phyloP scores from a whole-genome alignment of 2,888 invertebrate genomes.

The Orthonevra nobilis region DNA sequence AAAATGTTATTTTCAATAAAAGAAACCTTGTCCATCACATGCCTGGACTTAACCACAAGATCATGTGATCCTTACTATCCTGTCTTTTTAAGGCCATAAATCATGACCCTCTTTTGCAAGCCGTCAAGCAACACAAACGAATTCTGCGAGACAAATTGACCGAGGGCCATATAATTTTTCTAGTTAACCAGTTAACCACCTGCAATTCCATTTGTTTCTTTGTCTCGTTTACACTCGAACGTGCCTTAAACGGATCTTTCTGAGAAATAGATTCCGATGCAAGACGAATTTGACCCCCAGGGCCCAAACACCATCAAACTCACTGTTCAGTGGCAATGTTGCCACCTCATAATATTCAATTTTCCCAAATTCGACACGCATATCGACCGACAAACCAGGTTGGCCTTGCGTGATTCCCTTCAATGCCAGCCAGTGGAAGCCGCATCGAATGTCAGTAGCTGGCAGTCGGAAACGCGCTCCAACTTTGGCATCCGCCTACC shows the following conservation, averaged over 20 bases:
- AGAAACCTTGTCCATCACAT: too few species aligned
- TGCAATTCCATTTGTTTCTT: background rate
- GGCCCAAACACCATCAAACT: background rate
- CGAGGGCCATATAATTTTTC: too few species aligned
- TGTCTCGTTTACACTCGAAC: background rate
- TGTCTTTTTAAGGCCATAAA: too few species aligned
- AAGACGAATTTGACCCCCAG: conserved; percentile 4
- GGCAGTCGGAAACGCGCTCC: background rate
- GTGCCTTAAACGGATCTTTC: background rate
- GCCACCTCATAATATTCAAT: background rate
- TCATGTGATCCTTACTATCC: too few species aligned
- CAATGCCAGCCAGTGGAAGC: background rate
- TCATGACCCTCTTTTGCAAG: background rate
- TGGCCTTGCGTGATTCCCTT: background rate
- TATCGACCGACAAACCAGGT: conserved; percentile 15
- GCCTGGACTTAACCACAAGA: too few species aligned
- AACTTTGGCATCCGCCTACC: background rate
- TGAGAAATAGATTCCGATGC: conserved; percentile 18
- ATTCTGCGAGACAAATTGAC: background rate
- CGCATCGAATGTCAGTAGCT: conserved; percentile 1
- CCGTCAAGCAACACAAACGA: background rate
- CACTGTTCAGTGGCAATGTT: background rate
- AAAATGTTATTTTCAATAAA: too few species aligned
- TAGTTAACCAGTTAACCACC: too few species aligned
- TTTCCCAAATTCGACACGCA: conserved; percentile 31